Evolutionary conservation across 2,888 invertebrate genomes (phyloP), one percentile per base, ranked within the genome.

Genomic region (Pelosia muscerda): DNA sequence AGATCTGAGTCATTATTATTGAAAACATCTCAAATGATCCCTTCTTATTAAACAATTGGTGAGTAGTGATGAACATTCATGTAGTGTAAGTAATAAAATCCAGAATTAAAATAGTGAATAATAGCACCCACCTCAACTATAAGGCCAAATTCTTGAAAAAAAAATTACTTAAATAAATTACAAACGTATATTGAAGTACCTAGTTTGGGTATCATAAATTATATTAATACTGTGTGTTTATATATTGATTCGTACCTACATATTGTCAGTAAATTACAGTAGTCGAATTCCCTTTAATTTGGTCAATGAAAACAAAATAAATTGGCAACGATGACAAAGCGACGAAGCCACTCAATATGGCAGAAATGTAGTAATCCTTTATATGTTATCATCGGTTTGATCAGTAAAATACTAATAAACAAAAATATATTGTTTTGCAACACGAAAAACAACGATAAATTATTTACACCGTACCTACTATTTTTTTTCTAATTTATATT

Each of bases 281-380:
- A 75, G 82, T 83, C 77, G 83, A 85, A 85, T 86, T 89, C 92
- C 93, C 90, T 86, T 86, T 85, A 86, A 72, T 81, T 82, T 82
- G 84, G 88, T 92, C 90, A 92, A 92, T 92, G 89, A 88, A 68
- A 66, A 69, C 63, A 69, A 63, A n/a, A 66, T 82, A 81, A 5
- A 42, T 15, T 75, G 77, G 81, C 79, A 68, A 72, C 78, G 76
- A 57, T 28, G 28, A 73, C 79, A 62, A 67, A 31, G 53, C 72
- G 81, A 74, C 81, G 84, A 81, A 13, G 60, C 57, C 26, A 87
- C 91, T 93, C 94, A 92, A 93, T 93, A 85, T 81, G 89, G 84
- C 93, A 80, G 78, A 76, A 87, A 92, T 91, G 92, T 91, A 90
- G 92, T 83, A 70, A 93, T 94, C 91, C 91, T 92, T 93, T 93